Evolutionary conservation across 2,888 invertebrate species (phyloP).

Genomic region (Seladonia tumulorum): DNA sequence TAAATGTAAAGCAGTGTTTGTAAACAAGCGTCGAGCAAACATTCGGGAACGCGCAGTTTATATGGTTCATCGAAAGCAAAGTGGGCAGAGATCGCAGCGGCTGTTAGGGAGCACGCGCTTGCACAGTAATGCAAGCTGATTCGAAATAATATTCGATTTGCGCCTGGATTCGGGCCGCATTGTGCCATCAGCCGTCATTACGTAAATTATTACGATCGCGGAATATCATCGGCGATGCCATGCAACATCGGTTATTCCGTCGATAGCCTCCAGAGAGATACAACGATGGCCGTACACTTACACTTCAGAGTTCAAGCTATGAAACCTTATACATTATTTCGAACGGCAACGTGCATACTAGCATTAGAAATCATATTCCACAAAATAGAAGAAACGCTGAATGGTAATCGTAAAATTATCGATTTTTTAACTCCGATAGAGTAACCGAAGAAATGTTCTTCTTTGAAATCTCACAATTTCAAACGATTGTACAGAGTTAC

Average conservation of each 20-base stretch:
- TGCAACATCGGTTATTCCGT: background rate
- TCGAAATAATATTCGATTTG: constrained; percentile 66
- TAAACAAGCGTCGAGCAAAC: constrained; percentile 63
- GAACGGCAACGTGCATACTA: too few species aligned
- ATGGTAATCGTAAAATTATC: too few species aligned
- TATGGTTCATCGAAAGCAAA: constrained; percentile 64
- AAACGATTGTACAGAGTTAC: too few species aligned
- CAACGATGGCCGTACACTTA: background rate
- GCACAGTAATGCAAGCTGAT: constrained; percentile 54
- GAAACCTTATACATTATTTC: too few species aligned
- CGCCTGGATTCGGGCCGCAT: constrained; percentile 20
- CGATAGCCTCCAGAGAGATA: background rate
- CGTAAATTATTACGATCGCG: constrained; percentile 38
- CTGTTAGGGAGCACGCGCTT: constrained; percentile 41
- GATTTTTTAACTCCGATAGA: too few species aligned
- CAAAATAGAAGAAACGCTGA: too few species aligned
- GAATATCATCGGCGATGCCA: background rate
- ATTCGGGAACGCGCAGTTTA: constrained; percentile 50
- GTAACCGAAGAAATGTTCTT: too few species aligned
- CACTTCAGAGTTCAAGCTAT: background rate
- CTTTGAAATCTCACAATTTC: too few species aligned
- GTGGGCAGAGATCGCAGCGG: constrained; percentile 43
- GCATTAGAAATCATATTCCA: too few species aligned
- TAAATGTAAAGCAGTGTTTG: constrained; percentile 67
- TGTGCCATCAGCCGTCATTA: constrained; percentile 42